phyloP scores from a whole-genome alignment of 2,113 vertebrate species.

The Turdus rufiventris region DNA sequence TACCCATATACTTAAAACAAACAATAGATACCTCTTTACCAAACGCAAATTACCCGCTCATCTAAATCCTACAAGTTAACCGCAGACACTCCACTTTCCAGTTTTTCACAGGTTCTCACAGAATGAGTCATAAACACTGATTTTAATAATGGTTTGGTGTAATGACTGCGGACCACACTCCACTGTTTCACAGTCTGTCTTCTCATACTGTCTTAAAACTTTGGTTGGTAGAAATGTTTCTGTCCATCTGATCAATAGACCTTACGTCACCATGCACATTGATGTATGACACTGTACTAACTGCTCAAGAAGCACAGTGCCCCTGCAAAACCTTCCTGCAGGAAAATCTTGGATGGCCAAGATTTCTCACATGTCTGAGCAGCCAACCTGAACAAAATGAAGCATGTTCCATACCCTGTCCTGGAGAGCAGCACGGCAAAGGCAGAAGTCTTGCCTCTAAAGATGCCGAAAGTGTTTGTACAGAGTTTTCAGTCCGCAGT shows the following conservation, averaged over 20 bases:
- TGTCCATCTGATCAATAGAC: no score
- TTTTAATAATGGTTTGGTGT: neutral
- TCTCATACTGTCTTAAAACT: neutral
- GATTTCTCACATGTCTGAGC: accelerated
- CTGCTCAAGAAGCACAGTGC: neutral
- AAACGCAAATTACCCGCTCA: neutral
- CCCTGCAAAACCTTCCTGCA: neutral
- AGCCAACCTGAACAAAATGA: neutral
- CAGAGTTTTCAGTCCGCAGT: neutral
- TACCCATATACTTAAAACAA: neutral
- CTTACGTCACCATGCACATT: accelerated
- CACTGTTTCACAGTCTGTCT: neutral
- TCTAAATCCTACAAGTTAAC: neutral
- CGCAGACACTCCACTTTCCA: neutral
- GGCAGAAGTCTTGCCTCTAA: neutral
- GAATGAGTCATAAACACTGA: neutral
- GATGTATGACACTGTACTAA: neutral
- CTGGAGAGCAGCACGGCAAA: neutral
- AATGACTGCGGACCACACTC: neutral
- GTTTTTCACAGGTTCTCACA: neutral
- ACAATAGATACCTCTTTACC: neutral
- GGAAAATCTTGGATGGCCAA: neutral
- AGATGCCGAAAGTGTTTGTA: neutral
- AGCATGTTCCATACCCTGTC: accelerated
- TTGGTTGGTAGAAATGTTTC: neutral